A percentile compares a stretch with the other conserved stretches of the same genome.
Conservation (phyloP, 1,140 invertebrate species). For the Amphibalanus amphitrite region DNA sequence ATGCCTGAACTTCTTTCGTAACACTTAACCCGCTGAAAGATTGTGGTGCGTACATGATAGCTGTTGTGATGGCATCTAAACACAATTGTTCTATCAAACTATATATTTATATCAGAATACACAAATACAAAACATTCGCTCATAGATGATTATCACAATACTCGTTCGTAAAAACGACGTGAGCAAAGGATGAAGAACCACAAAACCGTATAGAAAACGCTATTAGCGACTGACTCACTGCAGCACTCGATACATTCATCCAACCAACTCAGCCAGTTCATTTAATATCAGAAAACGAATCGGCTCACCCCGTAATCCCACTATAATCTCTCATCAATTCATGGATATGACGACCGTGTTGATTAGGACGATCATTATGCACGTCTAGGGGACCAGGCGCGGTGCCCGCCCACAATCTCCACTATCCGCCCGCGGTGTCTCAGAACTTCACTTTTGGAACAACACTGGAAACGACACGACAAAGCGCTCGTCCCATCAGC, state of each 20-base stretch:
- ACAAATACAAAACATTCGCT: neutral
- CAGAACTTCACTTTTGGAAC: too few relatives aligned
- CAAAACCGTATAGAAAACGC: neutral
- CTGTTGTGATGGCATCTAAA: too few relatives aligned
- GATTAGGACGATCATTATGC: neutral
- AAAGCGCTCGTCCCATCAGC: too few relatives aligned
- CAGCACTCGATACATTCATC: neutral
- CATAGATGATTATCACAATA: neutral
- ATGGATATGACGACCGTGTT: neutral
- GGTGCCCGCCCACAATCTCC: neutral
- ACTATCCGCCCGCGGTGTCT: too few relatives aligned
- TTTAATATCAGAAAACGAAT: conserved; percentile 1
- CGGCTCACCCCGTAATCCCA: neutral
- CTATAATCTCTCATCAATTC: neutral
- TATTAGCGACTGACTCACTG: neutral
- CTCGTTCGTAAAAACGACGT: neutral
- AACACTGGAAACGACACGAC: too few relatives aligned
- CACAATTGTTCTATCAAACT: neutral
- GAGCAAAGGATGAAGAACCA: neutral
- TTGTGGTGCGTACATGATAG: too few relatives aligned
- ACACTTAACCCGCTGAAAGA: too few relatives aligned
- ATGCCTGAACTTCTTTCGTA: too few relatives aligned
- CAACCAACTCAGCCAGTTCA: neutral
- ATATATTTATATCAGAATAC: neutral
- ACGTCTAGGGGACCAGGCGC: neutral